Percentiles rank a stretch among this genome's conserved stretches.
Evolutionary conservation across 2,888 invertebrate species (phyloP).

Genomic region (Tachystola acroxantha): DNA sequence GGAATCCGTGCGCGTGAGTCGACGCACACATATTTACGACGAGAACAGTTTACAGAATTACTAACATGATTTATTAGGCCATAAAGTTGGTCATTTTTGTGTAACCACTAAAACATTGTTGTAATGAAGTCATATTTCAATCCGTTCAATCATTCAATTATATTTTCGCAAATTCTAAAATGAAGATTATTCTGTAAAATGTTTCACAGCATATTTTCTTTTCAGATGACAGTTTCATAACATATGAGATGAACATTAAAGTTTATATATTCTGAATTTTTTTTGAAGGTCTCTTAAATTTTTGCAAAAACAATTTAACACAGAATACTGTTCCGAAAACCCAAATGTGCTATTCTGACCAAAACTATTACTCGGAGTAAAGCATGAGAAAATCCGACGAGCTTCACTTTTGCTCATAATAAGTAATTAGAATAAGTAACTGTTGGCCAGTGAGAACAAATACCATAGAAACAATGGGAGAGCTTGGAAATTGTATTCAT

Average conservation of each 20-base stretch:
- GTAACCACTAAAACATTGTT: background rate
- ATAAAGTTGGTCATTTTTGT: background rate
- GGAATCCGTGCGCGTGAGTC: constrained; percentile 65
- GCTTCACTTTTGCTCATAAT: constrained; percentile 57
- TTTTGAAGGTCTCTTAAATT: no score
- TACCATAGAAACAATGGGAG: constrained; percentile 47
- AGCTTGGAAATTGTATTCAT: constrained; percentile 37
- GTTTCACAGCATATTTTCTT: no score
- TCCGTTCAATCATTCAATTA: no score
- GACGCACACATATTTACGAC: constrained; percentile 27
- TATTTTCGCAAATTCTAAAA: no score
- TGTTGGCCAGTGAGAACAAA: constrained; percentile 63
- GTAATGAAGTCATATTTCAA: no score
- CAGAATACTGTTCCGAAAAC: constrained; percentile 16
- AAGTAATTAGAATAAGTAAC: constrained; percentile 62
- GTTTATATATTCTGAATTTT: no score
- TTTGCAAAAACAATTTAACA: no score
- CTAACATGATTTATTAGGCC: background rate
- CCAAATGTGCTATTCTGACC: constrained; percentile 43
- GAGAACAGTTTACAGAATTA: constrained; percentile 5
- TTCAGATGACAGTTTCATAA: no score
- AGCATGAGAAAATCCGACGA: constrained; percentile 54
- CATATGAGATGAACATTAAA: no score
- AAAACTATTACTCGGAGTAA: constrained; percentile 48
- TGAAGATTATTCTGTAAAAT: no score